Evolutionary conservation across 2,888 invertebrate genomes (phyloP).

Genomic region (Eupithecia abbreviata): DNA sequence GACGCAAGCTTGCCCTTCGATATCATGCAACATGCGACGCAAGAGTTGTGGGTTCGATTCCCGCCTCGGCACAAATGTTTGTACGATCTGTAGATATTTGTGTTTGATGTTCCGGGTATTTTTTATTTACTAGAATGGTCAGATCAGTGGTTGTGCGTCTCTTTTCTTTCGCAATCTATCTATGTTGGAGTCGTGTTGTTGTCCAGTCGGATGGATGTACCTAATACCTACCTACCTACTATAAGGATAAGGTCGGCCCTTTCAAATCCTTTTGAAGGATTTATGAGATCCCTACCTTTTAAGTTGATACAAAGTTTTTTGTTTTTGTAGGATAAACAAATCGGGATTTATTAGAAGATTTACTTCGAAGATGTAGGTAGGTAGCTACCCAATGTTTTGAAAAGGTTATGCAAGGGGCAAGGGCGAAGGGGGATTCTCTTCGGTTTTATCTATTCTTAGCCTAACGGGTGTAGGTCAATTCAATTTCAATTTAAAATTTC

Average conservation of each 20-base stretch:
- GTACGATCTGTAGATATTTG: no score
- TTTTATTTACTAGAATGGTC: not conserved
- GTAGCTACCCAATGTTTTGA: not conserved
- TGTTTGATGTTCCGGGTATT: no score
- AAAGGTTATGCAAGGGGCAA: not conserved
- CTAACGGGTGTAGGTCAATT: no score
- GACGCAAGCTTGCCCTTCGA: no score
- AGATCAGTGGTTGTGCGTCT: not conserved
- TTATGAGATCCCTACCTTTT: constrained; percentile 57
- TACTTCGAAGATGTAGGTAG: constrained; percentile 26
- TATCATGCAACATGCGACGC: no score
- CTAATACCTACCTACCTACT: constrained; percentile 1
- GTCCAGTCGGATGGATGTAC: not conserved
- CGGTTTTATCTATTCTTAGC: no score
- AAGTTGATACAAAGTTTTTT: constrained; percentile 49
- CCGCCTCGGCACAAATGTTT: no score
- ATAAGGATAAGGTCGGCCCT: constrained; percentile 37
- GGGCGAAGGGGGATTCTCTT: not conserved
- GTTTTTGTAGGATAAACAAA: constrained; percentile 42
- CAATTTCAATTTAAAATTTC: no score
- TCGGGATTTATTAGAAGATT: constrained; percentile 35
- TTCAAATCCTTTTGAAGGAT: constrained; percentile 57
- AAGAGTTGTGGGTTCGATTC: no score
- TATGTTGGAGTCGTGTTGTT: not conserved
- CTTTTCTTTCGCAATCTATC: not conserved